Base-by-base conservation (phyloP, 2,113 vertebrate species). In the Donacobius atricapilla region DNA sequence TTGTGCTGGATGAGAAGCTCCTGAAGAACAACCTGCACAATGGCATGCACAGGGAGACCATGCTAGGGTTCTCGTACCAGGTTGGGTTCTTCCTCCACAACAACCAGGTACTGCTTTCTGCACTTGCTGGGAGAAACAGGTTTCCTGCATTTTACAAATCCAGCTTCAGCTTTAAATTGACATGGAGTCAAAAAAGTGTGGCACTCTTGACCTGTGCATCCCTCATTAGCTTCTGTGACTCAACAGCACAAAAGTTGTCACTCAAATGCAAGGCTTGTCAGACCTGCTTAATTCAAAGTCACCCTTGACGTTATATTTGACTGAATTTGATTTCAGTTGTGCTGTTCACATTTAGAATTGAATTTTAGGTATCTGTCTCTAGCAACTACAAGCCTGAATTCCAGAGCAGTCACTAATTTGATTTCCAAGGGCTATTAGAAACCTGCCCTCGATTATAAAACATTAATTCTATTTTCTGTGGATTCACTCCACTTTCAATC, bases 21-120 rank as follows among this genome's bases (percentile, higher is more conserved):
- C 93, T 98, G 90, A 98, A 97, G 95, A 98, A 98, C 0, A 97
- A 98, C 81, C 97, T 99, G 64, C 98, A 97, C 96, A 93, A 97
- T 0, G 99, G 99, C 75, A 98, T 98, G 90, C 98, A 99, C 97
- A 98, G 98, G 66, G 97, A 98, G 66, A 99, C 99, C 25, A 98
- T 99, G 98, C 97, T 99, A 5, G 99, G 99, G 1, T 97, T 97
- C 87, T 98, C 98, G 90, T 99, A 97, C 90, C 98, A 98, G 87
- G 90, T 99, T 7, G 98, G 98, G 47, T 98, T 99, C 97, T 98
- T 98, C 83, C 95, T 97, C n/a, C 98, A 94, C n/a, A 78, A 98
- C 3, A 94, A 87, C 45, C 98, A 99, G 98, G 99, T 99, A 95
- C 33, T 87, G 22, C 40, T 70, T 14, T 35, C 80, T 40, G 15